These are phyloP conservation scores for Drosophila hydei DNA, from an alignment of 1,140 invertebrate species.

Conservation along the genomic window DNA sequence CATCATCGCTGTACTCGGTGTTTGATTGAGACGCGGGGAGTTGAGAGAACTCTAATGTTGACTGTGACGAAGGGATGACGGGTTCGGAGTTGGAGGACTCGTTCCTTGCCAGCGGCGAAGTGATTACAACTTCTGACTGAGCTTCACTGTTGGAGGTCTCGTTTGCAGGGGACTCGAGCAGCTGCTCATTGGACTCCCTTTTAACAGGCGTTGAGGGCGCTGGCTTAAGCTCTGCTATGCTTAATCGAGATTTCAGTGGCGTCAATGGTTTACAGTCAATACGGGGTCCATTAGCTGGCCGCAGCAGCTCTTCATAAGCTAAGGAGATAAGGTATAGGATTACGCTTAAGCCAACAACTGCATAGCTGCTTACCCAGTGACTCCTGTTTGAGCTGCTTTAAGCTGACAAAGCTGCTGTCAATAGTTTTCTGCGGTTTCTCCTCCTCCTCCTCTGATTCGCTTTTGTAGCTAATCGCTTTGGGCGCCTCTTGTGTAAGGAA, in stretches of 20 bases:
- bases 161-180: not conserved
- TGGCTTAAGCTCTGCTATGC: conserved; percentile 28
- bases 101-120: no score
- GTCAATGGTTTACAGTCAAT: conserved; percentile 61
- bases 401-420: conserved; percentile 51
- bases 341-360: not conserved
- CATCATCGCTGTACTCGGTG: conserved; percentile 28
- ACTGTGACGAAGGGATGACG: no score
- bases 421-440: not conserved
- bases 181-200: not conserved
- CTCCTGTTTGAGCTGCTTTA: conserved; percentile 52
- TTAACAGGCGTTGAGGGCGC: not conserved
- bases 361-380: conserved; percentile 42
- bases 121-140: not conserved
- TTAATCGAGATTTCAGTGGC: conserved; percentile 35
- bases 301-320: conserved; percentile 60
- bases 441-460: conserved; percentile 23
- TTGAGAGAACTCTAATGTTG: no score
- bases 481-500: conserved; percentile 63
- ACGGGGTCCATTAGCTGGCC: conserved; percentile 23
- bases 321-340: not conserved
- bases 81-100: no score
- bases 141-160: not conserved
- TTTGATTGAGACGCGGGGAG: conserved; percentile 8
- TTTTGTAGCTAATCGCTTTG: conserved; percentile 19